Base-by-base conservation (phyloP, 2,888 invertebrate genomes). In the Drosophila pegasa region DNA sequence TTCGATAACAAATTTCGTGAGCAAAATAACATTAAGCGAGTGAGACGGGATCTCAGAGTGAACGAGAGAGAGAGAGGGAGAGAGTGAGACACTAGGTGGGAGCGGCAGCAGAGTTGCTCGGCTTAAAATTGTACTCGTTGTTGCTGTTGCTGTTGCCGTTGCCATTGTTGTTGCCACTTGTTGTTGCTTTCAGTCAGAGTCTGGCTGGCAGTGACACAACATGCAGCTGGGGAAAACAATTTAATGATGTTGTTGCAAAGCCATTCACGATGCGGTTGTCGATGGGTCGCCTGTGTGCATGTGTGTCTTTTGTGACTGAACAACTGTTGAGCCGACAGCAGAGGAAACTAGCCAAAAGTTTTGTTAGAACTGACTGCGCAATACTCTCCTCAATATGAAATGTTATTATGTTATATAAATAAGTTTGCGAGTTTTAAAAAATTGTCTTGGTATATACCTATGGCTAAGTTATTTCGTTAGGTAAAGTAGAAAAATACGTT, bases 141-240 rank as follows among this genome's bases (percentile, higher is more conserved):
- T 54, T 41, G 41, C 5, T 41, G 47, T 48, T 48, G 47, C 40
- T 38, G 52, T 22, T 20, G n/a, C n/a, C n/a, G 20, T 57, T 48
- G 57, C 18, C 16, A 9, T 48, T 38, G 52, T 22, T 20, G 20
- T 57, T 48, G 57, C 18, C 16, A 9, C 47, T 43, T 59, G 35
- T 43, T 56, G 63, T 41, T 64, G 62, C 41, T 54, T 65, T 33
- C 69, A 45, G 73, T 61, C 59, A 54, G 66, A 27, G 35, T 75
- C 38, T 57, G 61, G 27, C 58, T 50, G 50, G n/a, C 10, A 25
- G 35, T 22, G 69, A 55, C 60, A 67, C 52, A 70, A 76, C 86
- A 85, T 82, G 82, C 60, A 77, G 66, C 86, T 63, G 33, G 83
- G 86, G 77, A 81, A 76, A 87, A 85, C 83, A 85, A 82, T 88